Conservation (phyloP, 2,888 invertebrate genomes). For the Shargacucullia verbasci region DNA sequence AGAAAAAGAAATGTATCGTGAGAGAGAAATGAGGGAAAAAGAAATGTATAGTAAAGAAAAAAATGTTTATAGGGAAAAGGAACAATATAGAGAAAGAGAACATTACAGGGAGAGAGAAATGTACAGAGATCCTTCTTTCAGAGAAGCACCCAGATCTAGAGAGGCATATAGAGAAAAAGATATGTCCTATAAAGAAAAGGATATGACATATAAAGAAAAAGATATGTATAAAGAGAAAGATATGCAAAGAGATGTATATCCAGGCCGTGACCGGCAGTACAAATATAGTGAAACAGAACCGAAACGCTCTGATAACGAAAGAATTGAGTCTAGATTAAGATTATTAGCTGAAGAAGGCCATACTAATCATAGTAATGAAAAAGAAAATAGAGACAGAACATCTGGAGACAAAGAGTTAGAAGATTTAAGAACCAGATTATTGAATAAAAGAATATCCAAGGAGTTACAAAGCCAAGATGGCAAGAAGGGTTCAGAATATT, state of each 20-base stretch:
- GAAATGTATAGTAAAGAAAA: slow-evolving; percentile 76
- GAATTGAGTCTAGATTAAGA: slow-evolving; percentile 81
- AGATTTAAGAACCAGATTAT: slow-evolving; percentile 92
- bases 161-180: slow-evolving; percentile 78
- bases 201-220: slow-evolving; percentile 48
- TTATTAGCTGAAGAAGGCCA: slow-evolving; percentile 79
- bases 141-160: slow-evolving; percentile 70
- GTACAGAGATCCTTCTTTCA: slow-evolving; percentile 73
- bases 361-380: slow-evolving; percentile 79
- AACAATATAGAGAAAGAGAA: slow-evolving; percentile 81
- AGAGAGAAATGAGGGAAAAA: slow-evolving; percentile 76
- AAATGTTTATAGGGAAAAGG: slow-evolving; percentile 80
- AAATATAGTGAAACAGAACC: slow-evolving; percentile 79
- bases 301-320: slow-evolving; percentile 77
- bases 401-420: slow-evolving; percentile 91
- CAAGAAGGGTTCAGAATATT: slow-evolving; percentile 80
- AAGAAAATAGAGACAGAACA: slow-evolving; percentile 83
- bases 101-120: slow-evolving; percentile 77
- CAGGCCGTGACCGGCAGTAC: slow-evolving; percentile 77
- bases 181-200: slow-evolving; percentile 61
- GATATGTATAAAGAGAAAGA: slow-evolving; percentile 76
- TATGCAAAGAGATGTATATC: slow-evolving; percentile 74
- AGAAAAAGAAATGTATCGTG: slow-evolving; percentile 78
- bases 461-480: slow-evolving; percentile 88
- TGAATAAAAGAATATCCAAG: slow-evolving; percentile 92